A percentile compares a stretch with the other conserved stretches of the same genome.
These are phyloP conservation scores for Sphaeramia orbicularis DNA, from an alignment of 2,797 vertebrate genomes.

Conservation along the genomic window DNA sequence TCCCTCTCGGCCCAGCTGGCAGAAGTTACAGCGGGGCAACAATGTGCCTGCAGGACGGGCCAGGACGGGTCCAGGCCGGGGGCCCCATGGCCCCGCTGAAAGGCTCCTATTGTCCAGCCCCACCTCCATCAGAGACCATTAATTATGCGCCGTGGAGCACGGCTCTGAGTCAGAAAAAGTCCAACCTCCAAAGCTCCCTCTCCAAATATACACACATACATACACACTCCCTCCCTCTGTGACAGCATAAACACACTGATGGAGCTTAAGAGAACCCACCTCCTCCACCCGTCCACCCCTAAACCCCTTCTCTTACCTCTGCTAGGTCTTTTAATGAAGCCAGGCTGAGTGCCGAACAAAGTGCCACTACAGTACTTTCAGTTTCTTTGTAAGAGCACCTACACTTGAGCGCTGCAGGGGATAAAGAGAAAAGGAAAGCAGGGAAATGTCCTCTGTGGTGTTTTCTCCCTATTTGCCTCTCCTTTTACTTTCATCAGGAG, in stretches of 20 bases:
- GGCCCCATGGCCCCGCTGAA: constrained; percentile 86
- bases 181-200: constrained; percentile 34
- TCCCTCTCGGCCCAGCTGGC: constrained; percentile 93
- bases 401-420: constrained; percentile 38
- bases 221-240: constrained; percentile 38
- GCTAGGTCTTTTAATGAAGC: constrained; percentile 70
- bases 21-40: constrained; percentile 92
- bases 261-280: constrained; percentile 46
- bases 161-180: constrained; percentile 76
- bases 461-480: constrained; percentile 8
- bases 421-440: constrained; percentile 23
- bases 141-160: constrained; percentile 94
- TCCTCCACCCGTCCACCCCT: not conserved
- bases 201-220: constrained; percentile 26
- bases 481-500: constrained; percentile 17
- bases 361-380: constrained; percentile 42
- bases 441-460: constrained; percentile 20
- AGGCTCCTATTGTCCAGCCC: constrained; percentile 92
- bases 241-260: constrained; percentile 66
- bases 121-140: constrained; percentile 93
- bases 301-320: constrained; percentile 29
- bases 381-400: constrained; percentile 38
- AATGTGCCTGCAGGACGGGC: constrained; percentile 90
- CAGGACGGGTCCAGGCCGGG: constrained; percentile 67
- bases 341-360: constrained; percentile 47